A percentile compares a stretch with the other conserved stretches of the same genome.
phyloP scores from a whole-genome alignment of 2,113 vertebrate species.

The Corythaixoides concolor region DNA sequence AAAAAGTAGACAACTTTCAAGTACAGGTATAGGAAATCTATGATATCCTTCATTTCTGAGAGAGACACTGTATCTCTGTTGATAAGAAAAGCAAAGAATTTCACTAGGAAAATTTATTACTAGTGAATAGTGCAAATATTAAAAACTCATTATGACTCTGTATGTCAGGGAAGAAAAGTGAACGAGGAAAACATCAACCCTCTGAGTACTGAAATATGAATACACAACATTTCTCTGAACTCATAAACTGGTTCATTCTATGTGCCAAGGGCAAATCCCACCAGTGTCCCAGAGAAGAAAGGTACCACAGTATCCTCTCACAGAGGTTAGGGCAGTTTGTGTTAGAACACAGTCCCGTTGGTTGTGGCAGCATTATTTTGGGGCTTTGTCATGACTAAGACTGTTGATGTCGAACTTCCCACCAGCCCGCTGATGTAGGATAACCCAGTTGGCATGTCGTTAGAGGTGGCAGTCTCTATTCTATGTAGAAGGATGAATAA shows the following conservation, averaged over 20 bases:
- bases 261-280: neutral
- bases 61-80: neutral
- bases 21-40: neutral
- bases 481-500: neutral
- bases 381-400: neutral
- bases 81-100: neutral
- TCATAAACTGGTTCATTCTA: neutral
- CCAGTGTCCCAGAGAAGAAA: neutral
- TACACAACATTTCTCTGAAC: neutral
- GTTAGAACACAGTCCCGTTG: rapidly evolving
- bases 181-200: neutral
- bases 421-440: neutral
- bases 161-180: neutral
- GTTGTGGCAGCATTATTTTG: neutral
- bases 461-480: neutral
- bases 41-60: neutral
- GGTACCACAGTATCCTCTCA: neutral
- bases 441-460: neutral
- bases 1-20: neutral
- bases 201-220: neutral
- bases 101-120: neutral
- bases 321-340: neutral
- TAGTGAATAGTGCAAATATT: neutral
- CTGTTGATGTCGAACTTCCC: neutral
- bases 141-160: neutral